Conservation (phyloP, 2,888 invertebrate genomes). For the Phortica magna region DNA sequence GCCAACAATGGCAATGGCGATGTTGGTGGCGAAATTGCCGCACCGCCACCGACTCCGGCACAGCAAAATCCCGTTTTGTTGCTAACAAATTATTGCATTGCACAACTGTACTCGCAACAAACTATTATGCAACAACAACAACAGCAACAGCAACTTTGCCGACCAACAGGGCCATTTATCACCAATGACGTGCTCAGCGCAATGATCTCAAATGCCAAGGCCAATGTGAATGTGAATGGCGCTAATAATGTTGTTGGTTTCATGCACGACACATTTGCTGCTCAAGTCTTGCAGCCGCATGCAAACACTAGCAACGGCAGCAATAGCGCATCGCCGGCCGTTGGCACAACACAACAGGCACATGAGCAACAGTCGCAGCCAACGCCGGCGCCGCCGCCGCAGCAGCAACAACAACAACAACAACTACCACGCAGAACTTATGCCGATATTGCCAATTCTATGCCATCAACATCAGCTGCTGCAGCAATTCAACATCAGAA, state of each 20-base stretch:
- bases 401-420: background rate
- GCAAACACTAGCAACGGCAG: background rate
- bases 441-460: slow-evolving; percentile 63
- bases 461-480: slow-evolving; percentile 61
- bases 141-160: slow-evolving; percentile 51
- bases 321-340: background rate
- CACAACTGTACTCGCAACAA: slow-evolving; percentile 84
- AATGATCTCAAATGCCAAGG: slow-evolving; percentile 40
- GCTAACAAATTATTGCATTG: slow-evolving; percentile 88
- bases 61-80: slow-evolving; percentile 85
- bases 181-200: slow-evolving; percentile 29
- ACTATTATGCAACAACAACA: slow-evolving; percentile 77
- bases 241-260: slow-evolving; percentile 25
- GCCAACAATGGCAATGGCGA: slow-evolving; percentile 43
- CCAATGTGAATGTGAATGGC: slow-evolving; percentile 24
- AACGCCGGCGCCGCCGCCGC: slow-evolving; percentile 46
- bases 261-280: slow-evolving; percentile 45
- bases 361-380: slow-evolving; percentile 43
- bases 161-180: background rate
- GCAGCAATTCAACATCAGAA: slow-evolving; percentile 43
- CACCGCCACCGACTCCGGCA: slow-evolving; percentile 75
- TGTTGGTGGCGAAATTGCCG: slow-evolving; percentile 28
- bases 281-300: slow-evolving; percentile 46
- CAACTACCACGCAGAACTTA: slow-evolving; percentile 54
- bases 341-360: background rate